phyloP scores from a whole-genome alignment of 1,140 invertebrate genomes.

The Heliconius nattereri region DNA sequence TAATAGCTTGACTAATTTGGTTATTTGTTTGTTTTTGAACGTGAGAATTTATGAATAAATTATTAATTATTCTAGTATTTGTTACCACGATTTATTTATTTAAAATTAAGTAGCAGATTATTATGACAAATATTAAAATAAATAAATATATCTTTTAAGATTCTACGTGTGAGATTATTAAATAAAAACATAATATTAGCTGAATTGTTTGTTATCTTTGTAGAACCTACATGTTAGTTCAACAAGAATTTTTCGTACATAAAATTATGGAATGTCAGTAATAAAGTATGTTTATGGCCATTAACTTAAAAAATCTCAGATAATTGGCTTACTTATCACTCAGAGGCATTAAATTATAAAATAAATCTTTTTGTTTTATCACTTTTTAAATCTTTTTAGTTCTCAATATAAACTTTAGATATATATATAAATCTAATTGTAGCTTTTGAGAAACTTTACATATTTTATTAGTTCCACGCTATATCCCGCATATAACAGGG shows the following conservation, averaged over 20 bases:
- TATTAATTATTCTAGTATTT: background rate
- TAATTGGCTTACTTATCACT: background rate
- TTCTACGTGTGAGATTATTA: background rate
- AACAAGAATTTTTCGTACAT: background rate
- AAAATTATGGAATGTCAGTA: background rate
- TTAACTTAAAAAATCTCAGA: background rate
- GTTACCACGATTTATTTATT: background rate
- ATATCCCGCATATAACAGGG: too few relatives aligned
- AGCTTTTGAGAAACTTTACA: background rate
- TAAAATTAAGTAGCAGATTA: background rate
- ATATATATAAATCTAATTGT: background rate
- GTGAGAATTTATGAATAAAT: background rate
- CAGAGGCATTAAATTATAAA: background rate
- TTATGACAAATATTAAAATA: background rate
- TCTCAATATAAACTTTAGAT: background rate
- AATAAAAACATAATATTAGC: background rate
- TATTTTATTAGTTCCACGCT: background rate
- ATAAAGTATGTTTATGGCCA: background rate
- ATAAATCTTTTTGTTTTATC: background rate
- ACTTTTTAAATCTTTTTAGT: background rate
- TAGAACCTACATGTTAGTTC: background rate
- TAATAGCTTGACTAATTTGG: background rate
- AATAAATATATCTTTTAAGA: background rate
- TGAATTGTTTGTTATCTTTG: background rate
- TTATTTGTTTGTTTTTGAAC: background rate